phyloP scores from a whole-genome alignment of 2,113 vertebrate species.

The Petrocephalus zakoni region DNA sequence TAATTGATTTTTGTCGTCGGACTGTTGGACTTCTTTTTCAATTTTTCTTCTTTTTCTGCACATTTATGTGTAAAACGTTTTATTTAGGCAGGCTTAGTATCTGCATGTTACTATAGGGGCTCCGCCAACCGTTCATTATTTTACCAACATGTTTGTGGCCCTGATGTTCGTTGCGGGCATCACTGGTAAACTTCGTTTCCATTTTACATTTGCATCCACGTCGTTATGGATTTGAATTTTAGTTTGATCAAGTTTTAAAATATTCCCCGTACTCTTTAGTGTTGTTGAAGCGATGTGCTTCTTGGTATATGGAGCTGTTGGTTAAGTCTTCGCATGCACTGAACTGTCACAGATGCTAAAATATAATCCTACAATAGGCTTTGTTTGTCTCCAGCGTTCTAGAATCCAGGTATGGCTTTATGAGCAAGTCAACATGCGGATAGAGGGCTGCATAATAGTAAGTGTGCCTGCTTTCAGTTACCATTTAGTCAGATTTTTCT shows the following conservation, averaged over 20 bases:
- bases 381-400: conserved; percentile 68
- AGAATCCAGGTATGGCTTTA: conserved; percentile 97
- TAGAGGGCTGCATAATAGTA: conserved; percentile 98
- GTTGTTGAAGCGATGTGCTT: neutral
- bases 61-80: neutral
- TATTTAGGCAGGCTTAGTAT: neutral
- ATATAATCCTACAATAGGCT: neutral
- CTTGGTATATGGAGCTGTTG: neutral
- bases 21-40: neutral
- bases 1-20: neutral
- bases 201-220: neutral
- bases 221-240: neutral
- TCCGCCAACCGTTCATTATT: neutral
- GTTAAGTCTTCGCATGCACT: neutral
- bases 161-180: neutral
- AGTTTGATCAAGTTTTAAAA: neutral
- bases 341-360: neutral
- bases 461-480: conserved; percentile 47
- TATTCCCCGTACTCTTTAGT: neutral
- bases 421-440: conserved; percentile 97
- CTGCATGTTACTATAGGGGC: neutral
- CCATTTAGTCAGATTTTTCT: neutral
- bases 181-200: neutral
- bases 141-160: neutral
- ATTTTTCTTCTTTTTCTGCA: neutral